A percentile compares a stretch with the other conserved stretches of the same genome.
Evolutionary conservation across 1,140 invertebrate species (phyloP).

Genomic region (Drosophila kurseongensis): DNA sequence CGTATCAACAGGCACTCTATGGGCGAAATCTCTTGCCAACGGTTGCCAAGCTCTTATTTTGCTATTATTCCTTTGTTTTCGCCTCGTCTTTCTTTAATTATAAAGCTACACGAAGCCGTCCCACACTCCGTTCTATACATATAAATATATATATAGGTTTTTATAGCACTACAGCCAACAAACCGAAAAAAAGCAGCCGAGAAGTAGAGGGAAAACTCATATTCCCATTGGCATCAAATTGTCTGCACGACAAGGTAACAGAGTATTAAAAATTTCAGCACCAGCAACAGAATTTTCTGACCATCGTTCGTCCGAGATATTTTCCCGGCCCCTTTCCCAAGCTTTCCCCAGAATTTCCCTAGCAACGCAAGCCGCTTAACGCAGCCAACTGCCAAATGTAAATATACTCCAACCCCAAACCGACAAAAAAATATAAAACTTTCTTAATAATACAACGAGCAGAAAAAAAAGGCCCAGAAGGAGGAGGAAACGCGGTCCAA

Average conservation of each 20-base stretch:
- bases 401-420: slow-evolving; percentile 73
- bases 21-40: slow-evolving; percentile 54
- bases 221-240: slow-evolving; percentile 78
- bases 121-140: slow-evolving; percentile 14
- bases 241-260: slow-evolving; percentile 77
- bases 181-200: slow-evolving; percentile 2
- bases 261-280: slow-evolving; percentile 80
- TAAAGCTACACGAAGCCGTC: slow-evolving; percentile 51
- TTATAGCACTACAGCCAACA: slow-evolving; percentile 29
- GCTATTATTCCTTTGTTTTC: slow-evolving; percentile 66
- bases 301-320: slow-evolving; percentile 39
- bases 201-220: slow-evolving; percentile 37
- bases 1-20: slow-evolving; percentile 34
- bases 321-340: slow-evolving; percentile 2
- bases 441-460: slow-evolving; percentile 79
- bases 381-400: slow-evolving; percentile 80
- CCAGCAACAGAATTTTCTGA: slow-evolving; percentile 62
- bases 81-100: slow-evolving; percentile 70
- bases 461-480: slow-evolving; percentile 19
- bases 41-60: slow-evolving; percentile 61
- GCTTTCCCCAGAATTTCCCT: slow-evolving; percentile 40
- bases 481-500: slow-evolving; percentile 59
- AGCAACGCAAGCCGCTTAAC: slow-evolving; percentile 78
- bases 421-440: slow-evolving; percentile 79
- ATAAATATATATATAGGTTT: slow-evolving; percentile 45